Evolutionary conservation across 2,113 vertebrate genomes (phyloP).

Genomic region (Rhinolophus ferrumequinum): DNA sequence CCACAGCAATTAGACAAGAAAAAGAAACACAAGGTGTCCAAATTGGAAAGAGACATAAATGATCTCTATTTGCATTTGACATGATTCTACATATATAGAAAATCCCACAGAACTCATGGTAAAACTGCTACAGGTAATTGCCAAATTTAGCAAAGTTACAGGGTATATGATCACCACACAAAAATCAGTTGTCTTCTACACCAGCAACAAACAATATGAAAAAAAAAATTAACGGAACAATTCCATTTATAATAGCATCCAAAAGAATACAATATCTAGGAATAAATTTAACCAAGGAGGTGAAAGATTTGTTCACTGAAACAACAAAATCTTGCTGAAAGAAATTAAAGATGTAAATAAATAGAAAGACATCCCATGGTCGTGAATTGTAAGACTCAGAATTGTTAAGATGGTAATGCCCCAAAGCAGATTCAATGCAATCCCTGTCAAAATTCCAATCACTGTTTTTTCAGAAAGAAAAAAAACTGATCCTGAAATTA

Average conservation of each 20-base stretch:
- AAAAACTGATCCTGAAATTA: constrained; percentile 27
- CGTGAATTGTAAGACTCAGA: neutral
- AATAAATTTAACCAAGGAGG: neutral
- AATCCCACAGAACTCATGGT: neutral
- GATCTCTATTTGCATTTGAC: neutral
- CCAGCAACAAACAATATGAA: neutral
- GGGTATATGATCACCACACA: neutral
- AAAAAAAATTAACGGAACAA: neutral
- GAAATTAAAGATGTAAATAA: neutral
- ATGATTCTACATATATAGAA: neutral
- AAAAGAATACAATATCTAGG: neutral
- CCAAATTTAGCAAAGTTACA: neutral
- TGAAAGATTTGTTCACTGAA: neutral
- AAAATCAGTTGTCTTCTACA: neutral
- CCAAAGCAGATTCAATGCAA: neutral
- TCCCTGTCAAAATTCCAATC: neutral
- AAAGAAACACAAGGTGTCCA: neutral
- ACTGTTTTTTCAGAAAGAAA: neutral
- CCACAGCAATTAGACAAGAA: neutral
- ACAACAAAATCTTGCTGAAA: neutral
- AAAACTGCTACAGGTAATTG: neutral
- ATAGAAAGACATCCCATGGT: neutral
- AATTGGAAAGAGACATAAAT: neutral
- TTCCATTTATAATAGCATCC: neutral
- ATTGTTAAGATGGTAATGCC: neutral